Percentiles rank a stretch among this genome's conserved stretches.
These are phyloP conservation scores for Pachypanchax playfairii DNA, from an alignment of 2,113 vertebrate species.

Conservation along the genomic window DNA sequence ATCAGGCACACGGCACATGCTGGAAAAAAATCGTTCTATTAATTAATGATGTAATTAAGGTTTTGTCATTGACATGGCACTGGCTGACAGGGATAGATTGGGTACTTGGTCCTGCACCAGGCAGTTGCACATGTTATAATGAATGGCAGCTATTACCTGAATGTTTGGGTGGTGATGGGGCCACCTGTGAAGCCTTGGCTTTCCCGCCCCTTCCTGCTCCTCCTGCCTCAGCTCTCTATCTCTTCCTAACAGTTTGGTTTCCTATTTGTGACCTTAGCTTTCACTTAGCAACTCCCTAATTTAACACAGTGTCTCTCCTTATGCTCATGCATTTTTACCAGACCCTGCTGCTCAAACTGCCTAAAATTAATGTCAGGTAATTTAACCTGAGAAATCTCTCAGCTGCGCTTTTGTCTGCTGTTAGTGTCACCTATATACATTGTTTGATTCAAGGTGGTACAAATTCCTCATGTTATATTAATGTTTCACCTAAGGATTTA, in stretches of 20 bases:
- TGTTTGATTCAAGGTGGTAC: conserved; percentile 22
- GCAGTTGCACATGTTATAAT: conserved; percentile 88
- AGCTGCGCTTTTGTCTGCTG: conserved; percentile 34
- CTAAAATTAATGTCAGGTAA: conserved; percentile 60
- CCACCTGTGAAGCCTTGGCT: conserved; percentile 87
- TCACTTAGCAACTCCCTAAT: conserved; percentile 64
- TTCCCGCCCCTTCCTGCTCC: conserved; percentile 66
- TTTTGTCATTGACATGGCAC: conserved; percentile 98
- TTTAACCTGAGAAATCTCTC: conserved; percentile 55
- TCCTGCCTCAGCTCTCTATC: conserved; percentile 57
- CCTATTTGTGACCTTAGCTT: conserved; percentile 59
- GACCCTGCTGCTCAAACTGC: conserved; percentile 47
- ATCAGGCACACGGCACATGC: conserved; percentile 86
- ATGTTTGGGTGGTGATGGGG: conserved; percentile 87
- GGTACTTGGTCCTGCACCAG: conserved; percentile 83
- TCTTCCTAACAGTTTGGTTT: conserved; percentile 61
- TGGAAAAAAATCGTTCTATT: conserved; percentile 91
- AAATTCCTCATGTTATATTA: conserved; percentile 22
- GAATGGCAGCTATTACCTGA: conserved; percentile 95
- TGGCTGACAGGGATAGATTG: conserved; percentile 95
- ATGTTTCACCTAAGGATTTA: conserved; percentile 2
- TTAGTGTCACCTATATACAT: conserved; percentile 34
- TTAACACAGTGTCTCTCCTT: conserved; percentile 45
- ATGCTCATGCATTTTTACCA: conserved; percentile 39
- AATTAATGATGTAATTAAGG: conserved; percentile 99